A percentile compares a stretch with the other conserved stretches of the same genome.
phyloP scores from a whole-genome alignment of 2,888 invertebrate genomes.

The Hetaerina titia region DNA sequence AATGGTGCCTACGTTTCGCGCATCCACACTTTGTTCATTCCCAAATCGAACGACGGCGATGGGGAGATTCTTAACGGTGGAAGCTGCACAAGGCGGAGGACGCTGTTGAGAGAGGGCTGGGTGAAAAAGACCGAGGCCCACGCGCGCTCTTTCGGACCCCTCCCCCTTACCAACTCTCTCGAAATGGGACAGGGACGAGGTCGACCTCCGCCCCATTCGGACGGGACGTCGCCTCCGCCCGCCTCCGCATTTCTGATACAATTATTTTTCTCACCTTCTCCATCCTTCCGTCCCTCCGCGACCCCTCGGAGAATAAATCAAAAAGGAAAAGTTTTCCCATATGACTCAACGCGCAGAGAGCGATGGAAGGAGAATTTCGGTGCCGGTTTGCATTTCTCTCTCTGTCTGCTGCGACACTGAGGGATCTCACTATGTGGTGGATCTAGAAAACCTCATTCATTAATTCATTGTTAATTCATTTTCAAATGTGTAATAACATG shows the following conservation, averaged over 20 bases:
- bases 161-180: not conserved
- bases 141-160: not conserved
- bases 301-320: not conserved
- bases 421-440: no score
- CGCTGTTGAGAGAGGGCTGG: not conserved
- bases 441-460: no score
- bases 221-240: not conserved
- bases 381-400: not conserved
- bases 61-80: not conserved
- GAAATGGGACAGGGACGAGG: constrained; percentile 13
- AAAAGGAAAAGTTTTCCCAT: not conserved
- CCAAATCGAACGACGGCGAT: no score
- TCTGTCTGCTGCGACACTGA: no score
- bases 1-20: no score
- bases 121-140: not conserved
- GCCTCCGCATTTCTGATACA: not conserved
- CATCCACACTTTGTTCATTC: no score
- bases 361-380: not conserved
- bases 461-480: no score
- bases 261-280: not conserved
- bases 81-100: not conserved
- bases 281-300: not conserved
- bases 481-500: no score
- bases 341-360: not conserved
- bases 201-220: not conserved